phyloP scores from a whole-genome alignment of 2,113 vertebrate species.

The Lagopus leucura region DNA sequence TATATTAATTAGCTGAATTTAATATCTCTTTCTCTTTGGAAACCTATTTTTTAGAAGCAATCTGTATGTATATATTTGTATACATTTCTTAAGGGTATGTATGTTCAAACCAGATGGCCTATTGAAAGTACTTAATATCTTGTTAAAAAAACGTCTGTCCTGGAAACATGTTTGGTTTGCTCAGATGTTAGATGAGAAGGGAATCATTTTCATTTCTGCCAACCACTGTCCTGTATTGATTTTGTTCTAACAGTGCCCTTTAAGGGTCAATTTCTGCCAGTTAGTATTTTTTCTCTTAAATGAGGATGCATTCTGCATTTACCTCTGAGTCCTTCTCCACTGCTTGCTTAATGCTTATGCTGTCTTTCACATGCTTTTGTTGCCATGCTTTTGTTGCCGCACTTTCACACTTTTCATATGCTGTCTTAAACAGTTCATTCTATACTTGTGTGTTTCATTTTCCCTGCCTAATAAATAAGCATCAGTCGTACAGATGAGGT shows the following conservation, averaged over 20 bases:
- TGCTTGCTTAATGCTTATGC: not conserved
- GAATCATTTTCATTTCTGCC: not conserved
- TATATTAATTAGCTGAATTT: not conserved
- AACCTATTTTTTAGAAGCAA: not conserved
- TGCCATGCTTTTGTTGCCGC: not conserved
- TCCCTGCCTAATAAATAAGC: not conserved
- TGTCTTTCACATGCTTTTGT: not conserved
- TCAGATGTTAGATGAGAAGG: not conserved
- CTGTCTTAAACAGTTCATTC: not conserved
- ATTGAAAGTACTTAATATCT: not conserved
- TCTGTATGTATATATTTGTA: not conserved
- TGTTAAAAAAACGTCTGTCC: not conserved
- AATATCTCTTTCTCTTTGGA: not conserved
- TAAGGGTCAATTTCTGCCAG: not conserved
- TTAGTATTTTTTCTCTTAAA: not conserved
- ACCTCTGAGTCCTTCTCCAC: not conserved
- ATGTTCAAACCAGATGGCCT: not conserved
- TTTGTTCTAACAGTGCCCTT: not conserved
- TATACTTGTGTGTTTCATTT: not conserved
- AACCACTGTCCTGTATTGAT: not conserved
- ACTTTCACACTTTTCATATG: fast-evolving
- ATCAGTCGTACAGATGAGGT: not conserved
- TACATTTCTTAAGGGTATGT: not conserved
- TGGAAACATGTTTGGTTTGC: not conserved
- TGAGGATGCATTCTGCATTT: not conserved